Conservation (phyloP, 2,113 vertebrate genomes). For the Chaetorhynchus papuensis region DNA sequence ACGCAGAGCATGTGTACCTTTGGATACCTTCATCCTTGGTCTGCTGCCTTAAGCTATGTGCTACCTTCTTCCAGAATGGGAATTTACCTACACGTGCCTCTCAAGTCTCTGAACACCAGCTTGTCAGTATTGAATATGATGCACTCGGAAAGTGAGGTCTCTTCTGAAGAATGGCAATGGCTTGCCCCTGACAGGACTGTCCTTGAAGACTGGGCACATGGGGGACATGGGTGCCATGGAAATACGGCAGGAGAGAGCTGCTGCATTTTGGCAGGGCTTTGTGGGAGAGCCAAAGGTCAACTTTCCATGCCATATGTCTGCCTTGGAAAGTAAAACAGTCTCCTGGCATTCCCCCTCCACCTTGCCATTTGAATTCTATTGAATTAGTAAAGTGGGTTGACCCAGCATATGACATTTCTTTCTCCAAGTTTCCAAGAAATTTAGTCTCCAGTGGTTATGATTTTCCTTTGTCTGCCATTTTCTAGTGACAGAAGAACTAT, state of each 20-base stretch:
- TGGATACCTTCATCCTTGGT: background rate
- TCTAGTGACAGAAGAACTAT: background rate
- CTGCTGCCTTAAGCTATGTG: background rate
- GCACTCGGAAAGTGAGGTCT: background rate
- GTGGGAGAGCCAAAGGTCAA: background rate
- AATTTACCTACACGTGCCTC: background rate
- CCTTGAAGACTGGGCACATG: background rate
- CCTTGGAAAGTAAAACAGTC: background rate
- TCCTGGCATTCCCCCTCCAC: background rate
- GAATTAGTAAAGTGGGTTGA: background rate
- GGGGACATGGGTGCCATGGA: background rate
- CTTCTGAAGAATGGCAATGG: background rate
- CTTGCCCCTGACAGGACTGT: background rate
- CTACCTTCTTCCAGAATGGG: background rate
- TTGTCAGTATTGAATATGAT: background rate
- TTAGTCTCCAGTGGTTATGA: background rate
- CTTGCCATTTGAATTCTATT: background rate
- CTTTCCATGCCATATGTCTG: background rate
- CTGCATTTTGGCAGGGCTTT: background rate
- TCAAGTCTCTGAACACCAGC: background rate
- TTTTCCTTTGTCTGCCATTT: conserved; percentile 26
- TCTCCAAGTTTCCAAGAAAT: background rate
- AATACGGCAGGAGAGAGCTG: background rate
- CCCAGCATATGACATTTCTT: background rate
- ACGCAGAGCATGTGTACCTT: background rate